These are phyloP conservation scores for Halisarca cf. caerulea DNA, from an alignment of 37 sponge, comb jelly and placozoan species.

Conservation along the genomic window DNA sequence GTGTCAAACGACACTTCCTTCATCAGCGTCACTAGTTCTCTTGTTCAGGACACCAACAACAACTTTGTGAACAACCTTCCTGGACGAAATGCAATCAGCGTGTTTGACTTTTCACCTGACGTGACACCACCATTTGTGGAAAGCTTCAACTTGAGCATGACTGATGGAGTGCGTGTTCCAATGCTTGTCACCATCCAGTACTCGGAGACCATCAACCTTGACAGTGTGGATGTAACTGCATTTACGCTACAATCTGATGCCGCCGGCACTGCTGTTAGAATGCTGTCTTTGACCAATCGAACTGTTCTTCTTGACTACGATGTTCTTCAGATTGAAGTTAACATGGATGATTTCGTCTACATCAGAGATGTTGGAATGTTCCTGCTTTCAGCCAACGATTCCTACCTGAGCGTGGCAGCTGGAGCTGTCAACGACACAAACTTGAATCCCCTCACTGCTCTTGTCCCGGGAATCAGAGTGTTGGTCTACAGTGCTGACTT, in stretches of 20 bases:
- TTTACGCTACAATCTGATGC: conserved; percentile 60
- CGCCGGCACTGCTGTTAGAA: neutral
- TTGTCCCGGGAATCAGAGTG: conserved; percentile 40
- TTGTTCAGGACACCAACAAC: conserved; percentile 63
- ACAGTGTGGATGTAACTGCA: conserved; percentile 45
- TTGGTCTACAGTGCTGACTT: conserved; percentile 69
- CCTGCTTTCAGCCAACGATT: conserved; percentile 31
- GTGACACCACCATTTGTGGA: conserved; percentile 57
- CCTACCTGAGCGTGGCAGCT: conserved; percentile 57
- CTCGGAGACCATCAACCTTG: conserved; percentile 72
- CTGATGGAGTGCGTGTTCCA: conserved; percentile 66
- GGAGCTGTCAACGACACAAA: conserved; percentile 60
- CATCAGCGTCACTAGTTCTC: conserved; percentile 29
- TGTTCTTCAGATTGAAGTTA: conserved; percentile 60
- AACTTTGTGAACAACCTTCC: conserved; percentile 44
- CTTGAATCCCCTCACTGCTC: conserved; percentile 30
- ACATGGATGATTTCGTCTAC: conserved; percentile 57
- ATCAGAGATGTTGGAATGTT: conserved; percentile 49
- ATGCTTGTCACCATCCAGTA: conserved; percentile 68
- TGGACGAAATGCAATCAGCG: conserved; percentile 24
- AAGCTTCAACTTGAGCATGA: conserved; percentile 77
- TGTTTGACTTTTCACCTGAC: conserved; percentile 49
- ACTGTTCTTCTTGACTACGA: conserved; percentile 45
- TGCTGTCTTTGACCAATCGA: conserved; percentile 46
- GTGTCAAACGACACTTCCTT: conserved; percentile 33